Evolutionary conservation across 2,113 vertebrate species (phyloP), one percentile per base, ranked within the genome.

Genomic region (Typhlomys cinereus): DNA sequence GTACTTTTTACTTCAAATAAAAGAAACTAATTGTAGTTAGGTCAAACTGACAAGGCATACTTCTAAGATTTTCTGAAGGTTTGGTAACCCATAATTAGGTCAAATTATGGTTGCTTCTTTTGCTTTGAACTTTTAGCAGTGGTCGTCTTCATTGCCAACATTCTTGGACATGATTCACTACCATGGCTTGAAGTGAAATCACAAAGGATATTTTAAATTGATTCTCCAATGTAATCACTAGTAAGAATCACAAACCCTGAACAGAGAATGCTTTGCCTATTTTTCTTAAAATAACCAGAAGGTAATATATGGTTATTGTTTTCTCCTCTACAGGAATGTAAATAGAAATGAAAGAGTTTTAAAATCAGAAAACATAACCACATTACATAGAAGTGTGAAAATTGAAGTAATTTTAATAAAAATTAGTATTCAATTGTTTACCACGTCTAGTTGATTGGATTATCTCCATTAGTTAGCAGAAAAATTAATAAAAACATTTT

Each of bases 1-100:
- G 93, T 81, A 94, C 67, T 91, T 92, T 70, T 87, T 67, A 29
- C 59, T 67, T 76, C 50, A 85, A 90, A 94, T 82, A 61, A 95
- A 95, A 87, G 5, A 78, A 93, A 86, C 83, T 64, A 36, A 70
- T 92, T 92, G 25, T 79, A 88, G 27, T 70, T 0, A 1, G 88
- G 76, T 20, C n/a, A 95, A 96, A 90, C 7, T 39, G 0, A 9
- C 52, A 14, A 85, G 90, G 85, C 23, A 94, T 87, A 12, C 6
- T 93, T 88, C 66, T 87, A 75, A 67, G 39, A 83, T 81, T 92
- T 91, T 94, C 25, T 14, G 59, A 92, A 90, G 74, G 4, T 82
- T 91, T 90, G 9, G 14, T 80, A 92, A 87, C 54, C 52, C 31
- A 69, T 76, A 88, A 62, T 61, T 83, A 93, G 29, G 61, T 94